Evolutionary conservation across 1,140 invertebrate species (phyloP).

Genomic region (Pararge aegeria): DNA sequence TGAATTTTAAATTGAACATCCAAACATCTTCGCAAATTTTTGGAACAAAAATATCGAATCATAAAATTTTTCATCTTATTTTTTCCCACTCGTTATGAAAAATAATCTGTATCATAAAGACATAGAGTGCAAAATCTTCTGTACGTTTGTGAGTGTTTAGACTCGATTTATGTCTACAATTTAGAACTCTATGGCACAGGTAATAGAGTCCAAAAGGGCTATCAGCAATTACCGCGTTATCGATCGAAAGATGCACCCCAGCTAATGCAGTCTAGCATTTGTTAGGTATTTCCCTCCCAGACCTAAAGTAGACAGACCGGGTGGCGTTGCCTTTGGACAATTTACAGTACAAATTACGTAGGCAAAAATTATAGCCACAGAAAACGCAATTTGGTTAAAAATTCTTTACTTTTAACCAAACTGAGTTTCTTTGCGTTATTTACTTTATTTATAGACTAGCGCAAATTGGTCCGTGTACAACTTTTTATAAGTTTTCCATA

Average conservation of each 20-base stretch:
- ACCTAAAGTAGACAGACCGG: constrained; percentile 2
- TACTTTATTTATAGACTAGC: too few relatives aligned
- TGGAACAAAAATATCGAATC: too few relatives aligned
- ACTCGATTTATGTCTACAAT: constrained; percentile 2
- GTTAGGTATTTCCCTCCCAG: constrained; percentile 1
- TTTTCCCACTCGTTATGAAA: neutral
- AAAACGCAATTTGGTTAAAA: too few relatives aligned
- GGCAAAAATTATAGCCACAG: too few relatives aligned
- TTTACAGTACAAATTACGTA: neutral
- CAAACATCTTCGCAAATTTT: too few relatives aligned
- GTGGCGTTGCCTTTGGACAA: neutral
- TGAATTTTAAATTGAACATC: too few relatives aligned
- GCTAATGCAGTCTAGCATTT: constrained; percentile 18
- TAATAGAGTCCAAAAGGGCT: constrained; percentile 12
- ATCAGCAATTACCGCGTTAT: constrained; percentile 14
- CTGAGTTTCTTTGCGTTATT: too few relatives aligned
- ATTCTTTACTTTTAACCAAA: neutral
- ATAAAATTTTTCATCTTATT: neutral
- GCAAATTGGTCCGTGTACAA: too few relatives aligned
- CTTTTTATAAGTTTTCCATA: too few relatives aligned
- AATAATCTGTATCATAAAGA: neutral
- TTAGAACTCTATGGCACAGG: constrained; percentile 18
- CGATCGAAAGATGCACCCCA: constrained; percentile 24
- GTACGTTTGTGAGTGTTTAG: neutral
- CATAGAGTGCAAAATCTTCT: neutral